phyloP scores from a whole-genome alignment of 1,140 invertebrate genomes.

The Wiebesia pumilae region DNA sequence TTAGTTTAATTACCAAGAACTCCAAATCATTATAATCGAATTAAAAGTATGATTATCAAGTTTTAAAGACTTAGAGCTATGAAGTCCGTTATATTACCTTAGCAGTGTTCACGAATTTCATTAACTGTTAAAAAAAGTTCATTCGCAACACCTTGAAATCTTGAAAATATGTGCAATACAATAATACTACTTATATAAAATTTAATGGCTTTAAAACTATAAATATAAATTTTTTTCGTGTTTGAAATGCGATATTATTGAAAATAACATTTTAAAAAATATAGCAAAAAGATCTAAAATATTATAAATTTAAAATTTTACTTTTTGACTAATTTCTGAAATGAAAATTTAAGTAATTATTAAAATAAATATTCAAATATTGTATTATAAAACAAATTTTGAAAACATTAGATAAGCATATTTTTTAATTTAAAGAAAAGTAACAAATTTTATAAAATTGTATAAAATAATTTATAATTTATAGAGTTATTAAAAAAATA shows the following conservation, averaged over 20 bases:
- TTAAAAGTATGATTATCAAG: neutral
- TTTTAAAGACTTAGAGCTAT: neutral
- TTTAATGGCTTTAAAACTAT: conserved; percentile 28
- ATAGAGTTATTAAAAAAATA: neutral
- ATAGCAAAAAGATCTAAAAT: neutral
- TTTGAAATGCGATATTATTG: neutral
- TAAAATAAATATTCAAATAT: neutral
- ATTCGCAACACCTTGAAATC: conserved; percentile 1
- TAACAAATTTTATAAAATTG: neutral
- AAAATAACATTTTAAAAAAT: neutral
- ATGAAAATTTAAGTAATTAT: neutral
- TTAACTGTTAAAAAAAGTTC: neutral
- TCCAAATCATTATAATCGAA: conserved; percentile 8
- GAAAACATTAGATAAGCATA: neutral
- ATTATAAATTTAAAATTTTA: neutral
- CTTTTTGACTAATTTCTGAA: neutral
- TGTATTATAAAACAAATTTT: neutral
- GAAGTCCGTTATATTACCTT: conserved; percentile 1
- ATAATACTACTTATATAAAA: neutral
- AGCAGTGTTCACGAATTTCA: neutral
- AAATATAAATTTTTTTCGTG: conserved; percentile 16
- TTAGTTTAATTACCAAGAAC: conserved; percentile 17
- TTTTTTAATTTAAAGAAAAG: neutral
- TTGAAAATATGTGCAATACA: conserved; percentile 34
- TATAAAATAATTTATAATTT: neutral